Percentiles rank a stretch among this genome's conserved stretches.
Evolutionary conservation across 2,113 vertebrate genomes (phyloP).

Genomic region (Fulica atra): DNA sequence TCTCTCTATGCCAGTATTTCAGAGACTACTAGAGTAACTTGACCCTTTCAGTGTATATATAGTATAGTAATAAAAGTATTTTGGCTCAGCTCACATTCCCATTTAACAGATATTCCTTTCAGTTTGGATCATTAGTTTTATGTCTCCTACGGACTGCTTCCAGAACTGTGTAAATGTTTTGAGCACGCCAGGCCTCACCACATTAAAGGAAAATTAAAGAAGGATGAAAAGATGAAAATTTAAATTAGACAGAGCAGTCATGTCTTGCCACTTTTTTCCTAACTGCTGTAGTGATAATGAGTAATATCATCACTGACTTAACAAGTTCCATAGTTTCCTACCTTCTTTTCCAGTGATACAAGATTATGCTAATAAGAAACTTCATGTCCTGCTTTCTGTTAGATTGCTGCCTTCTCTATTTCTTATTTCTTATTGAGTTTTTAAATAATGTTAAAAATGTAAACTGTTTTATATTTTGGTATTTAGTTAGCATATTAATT

Average conservation of each 20-base stretch:
- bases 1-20: background rate
- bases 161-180: background rate
- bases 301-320: background rate
- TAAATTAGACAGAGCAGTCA: background rate
- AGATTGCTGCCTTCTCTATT: background rate
- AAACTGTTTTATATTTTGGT: background rate
- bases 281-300: background rate
- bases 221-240: background rate
- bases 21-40: background rate
- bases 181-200: background rate
- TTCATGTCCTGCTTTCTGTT: background rate
- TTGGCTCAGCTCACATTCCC: background rate
- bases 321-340: background rate
- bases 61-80: background rate
- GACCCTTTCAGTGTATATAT: background rate
- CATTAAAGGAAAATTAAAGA: conserved; percentile 22
- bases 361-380: background rate
- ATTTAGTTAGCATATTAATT: background rate
- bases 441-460: background rate
- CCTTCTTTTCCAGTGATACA: background rate
- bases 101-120: background rate
- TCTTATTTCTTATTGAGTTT: background rate
- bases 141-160: background rate
- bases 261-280: background rate
- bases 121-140: conserved; percentile 1